Evolutionary conservation across 1,140 invertebrate species (phyloP).

Genomic region (Macrocentrus cingulum): DNA sequence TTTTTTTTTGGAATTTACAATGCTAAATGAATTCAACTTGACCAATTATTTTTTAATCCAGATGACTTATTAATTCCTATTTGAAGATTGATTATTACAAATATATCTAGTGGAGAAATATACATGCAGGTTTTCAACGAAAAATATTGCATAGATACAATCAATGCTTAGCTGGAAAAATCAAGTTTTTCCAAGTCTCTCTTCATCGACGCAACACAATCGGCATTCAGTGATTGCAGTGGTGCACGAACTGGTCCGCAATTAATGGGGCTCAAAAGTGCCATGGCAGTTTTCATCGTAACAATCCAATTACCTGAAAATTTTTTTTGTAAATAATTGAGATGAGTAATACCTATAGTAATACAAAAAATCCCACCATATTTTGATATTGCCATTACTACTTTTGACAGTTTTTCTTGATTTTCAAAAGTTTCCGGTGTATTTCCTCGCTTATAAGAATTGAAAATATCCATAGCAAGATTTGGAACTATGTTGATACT

Average conservation of each 20-base stretch:
- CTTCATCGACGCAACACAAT: slow-evolving; percentile 38
- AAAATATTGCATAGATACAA: too few species aligned
- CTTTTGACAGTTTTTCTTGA: slow-evolving; percentile 55
- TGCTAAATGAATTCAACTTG: too few species aligned
- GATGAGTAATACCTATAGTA: background rate
- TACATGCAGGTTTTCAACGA: too few species aligned
- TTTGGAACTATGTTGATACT: slow-evolving; percentile 65
- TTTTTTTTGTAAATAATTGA: slow-evolving; percentile 2
- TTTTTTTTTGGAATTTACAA: too few species aligned
- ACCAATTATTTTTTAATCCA: too few species aligned
- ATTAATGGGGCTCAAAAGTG: slow-evolving; percentile 61
- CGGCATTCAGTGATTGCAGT: slow-evolving; percentile 46
- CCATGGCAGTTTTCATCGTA: slow-evolving; percentile 71
- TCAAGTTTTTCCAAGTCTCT: too few species aligned
- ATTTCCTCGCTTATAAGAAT: slow-evolving; percentile 45
- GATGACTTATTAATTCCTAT: too few species aligned
- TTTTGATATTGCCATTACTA: slow-evolving; percentile 51
- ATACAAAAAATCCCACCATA: slow-evolving; percentile 50
- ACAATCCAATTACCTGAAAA: slow-evolving; percentile 64
- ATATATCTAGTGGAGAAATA: too few species aligned
- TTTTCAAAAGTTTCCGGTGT: slow-evolving; percentile 43
- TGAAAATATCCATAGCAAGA: slow-evolving; percentile 50
- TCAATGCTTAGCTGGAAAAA: too few species aligned
- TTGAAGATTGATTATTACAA: too few species aligned
- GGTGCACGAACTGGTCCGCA: slow-evolving; percentile 64